A percentile compares a stretch with the other conserved stretches of the same genome.
These are phyloP conservation scores for Scaptomyza polygonia DNA, from an alignment of 2,888 invertebrate species.

Conservation along the genomic window DNA sequence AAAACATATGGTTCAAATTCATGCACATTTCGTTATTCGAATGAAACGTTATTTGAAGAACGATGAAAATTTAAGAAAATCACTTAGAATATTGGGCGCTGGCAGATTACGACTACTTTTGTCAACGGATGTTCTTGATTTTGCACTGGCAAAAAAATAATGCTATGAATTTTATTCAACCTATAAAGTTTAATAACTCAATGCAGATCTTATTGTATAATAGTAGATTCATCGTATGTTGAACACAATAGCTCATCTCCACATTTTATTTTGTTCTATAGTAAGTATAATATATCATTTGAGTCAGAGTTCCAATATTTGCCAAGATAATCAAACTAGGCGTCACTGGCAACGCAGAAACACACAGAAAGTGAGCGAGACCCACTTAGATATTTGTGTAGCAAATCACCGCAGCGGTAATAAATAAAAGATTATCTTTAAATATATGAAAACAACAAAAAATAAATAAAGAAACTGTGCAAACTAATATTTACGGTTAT, in stretches of 20 bases:
- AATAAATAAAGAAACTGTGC: not conserved
- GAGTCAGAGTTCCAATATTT: conserved; percentile 60
- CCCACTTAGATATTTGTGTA: conserved; percentile 43
- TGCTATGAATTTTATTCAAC: not conserved
- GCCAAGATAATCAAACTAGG: conserved; percentile 42
- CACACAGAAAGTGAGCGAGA: conserved; percentile 1
- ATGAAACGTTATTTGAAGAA: too few species aligned
- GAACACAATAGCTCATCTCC: not conserved
- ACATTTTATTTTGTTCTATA: conserved; percentile 13
- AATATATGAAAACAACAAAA: conserved; percentile 18
- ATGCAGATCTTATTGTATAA: not conserved
- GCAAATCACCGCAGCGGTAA: conserved; percentile 48
- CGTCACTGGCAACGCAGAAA: conserved; percentile 3
- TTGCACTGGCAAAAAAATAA: too few species aligned
- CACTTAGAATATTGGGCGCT: too few species aligned
- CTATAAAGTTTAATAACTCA: not conserved
- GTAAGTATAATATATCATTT: conserved; percentile 18
- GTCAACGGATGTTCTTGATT: too few species aligned
- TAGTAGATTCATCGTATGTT: conserved; percentile 11
- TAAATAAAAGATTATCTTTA: conserved; percentile 51
- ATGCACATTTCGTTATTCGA: too few species aligned
- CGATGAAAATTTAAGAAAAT: too few species aligned
- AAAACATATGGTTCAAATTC: too few species aligned
- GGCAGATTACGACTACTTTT: too few species aligned
- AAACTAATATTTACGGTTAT: conserved; percentile 32